phyloP scores from a whole-genome alignment of 2,113 vertebrate genomes.

The Tinamus guttatus region DNA sequence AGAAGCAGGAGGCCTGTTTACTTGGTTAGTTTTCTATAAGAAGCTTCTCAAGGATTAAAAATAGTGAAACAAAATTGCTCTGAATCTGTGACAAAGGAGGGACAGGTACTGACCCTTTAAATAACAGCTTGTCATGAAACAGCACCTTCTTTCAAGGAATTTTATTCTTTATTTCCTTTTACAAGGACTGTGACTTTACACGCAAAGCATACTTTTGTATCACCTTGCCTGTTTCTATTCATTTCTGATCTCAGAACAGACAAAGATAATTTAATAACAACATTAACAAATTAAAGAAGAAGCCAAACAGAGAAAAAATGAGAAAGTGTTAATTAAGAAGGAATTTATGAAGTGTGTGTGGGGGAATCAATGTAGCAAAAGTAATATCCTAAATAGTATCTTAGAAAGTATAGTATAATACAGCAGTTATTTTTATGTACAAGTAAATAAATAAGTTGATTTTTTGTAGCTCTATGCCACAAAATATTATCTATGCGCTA shows the following conservation, averaged over 20 bases:
- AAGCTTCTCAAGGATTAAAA: neutral
- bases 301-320: neutral
- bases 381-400: neutral
- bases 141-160: neutral
- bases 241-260: neutral
- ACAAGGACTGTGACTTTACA: neutral
- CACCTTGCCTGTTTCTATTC: neutral
- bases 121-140: neutral
- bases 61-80: neutral
- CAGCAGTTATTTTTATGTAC: neutral
- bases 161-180: neutral
- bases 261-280: neutral
- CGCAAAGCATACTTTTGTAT: neutral
- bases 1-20: fast-evolving
- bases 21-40: neutral
- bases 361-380: neutral
- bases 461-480: neutral
- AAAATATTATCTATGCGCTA: neutral
- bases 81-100: neutral
- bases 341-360: neutral
- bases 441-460: neutral
- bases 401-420: neutral
- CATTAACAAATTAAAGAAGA: neutral
- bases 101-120: neutral
- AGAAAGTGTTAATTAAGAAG: neutral